Conservation (phyloP, 2,113 vertebrate species). For the Xyliphius kryptos region DNA sequence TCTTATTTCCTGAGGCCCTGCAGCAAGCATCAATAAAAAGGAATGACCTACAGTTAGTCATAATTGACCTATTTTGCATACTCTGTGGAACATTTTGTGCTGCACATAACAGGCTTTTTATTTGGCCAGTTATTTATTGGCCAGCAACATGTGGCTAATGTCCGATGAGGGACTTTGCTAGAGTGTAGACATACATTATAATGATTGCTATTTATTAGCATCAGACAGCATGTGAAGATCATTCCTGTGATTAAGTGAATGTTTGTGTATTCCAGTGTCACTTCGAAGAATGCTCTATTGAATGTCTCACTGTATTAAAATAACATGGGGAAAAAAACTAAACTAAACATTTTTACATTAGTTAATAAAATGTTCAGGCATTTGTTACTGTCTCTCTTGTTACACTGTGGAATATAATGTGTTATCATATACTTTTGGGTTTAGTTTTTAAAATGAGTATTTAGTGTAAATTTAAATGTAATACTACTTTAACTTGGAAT, state of each 20-base stretch:
- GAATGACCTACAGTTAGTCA: constrained; percentile 66
- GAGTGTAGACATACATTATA: constrained; percentile 68
- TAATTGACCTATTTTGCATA: constrained; percentile 72
- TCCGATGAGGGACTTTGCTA: constrained; percentile 65
- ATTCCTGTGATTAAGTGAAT: constrained; percentile 23
- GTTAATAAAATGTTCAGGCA: too few relatives aligned
- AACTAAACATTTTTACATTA: too few relatives aligned
- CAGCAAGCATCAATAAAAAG: constrained; percentile 61
- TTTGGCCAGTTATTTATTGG: constrained; percentile 69
- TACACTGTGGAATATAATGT: too few relatives aligned
- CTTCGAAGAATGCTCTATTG: background rate
- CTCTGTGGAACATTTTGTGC: constrained; percentile 50
- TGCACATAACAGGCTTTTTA: constrained; percentile 61
- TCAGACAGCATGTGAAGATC: constrained; percentile 38
- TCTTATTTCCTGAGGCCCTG: constrained; percentile 65
- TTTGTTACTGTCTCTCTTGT: too few relatives aligned
- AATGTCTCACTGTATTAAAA: background rate
- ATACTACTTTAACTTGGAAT: too few relatives aligned
- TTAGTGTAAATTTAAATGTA: too few relatives aligned
- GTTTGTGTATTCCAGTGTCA: constrained; percentile 25
- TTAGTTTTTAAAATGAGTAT: too few relatives aligned
- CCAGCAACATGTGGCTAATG: constrained; percentile 65
- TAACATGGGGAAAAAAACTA: too few relatives aligned
- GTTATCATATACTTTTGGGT: too few relatives aligned
- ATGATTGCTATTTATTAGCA: constrained; percentile 69